These are phyloP conservation scores for Palythoa grandiflora DNA, from an alignment of 92 coral and sea anemone species.

Conservation along the genomic window DNA sequence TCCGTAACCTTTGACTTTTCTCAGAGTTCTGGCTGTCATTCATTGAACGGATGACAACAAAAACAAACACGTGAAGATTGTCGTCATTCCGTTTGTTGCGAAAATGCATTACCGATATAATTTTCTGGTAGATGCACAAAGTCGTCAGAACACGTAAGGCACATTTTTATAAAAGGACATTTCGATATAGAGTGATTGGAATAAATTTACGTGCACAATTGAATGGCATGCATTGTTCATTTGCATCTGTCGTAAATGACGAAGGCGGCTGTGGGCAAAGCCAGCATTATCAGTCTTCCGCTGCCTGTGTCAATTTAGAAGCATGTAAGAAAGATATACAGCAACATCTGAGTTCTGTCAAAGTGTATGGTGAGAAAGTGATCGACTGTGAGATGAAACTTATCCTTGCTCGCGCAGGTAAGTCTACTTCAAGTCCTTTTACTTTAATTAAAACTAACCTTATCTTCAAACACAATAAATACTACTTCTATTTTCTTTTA, in stretches of 20 bases:
- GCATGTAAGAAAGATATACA: conserved; percentile 46
- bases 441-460: not conserved
- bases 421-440: not conserved
- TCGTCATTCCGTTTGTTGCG: not conserved
- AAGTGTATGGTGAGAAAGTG: conserved; percentile 46
- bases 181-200: not conserved
- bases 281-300: not conserved
- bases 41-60: not conserved
- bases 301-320: conserved; percentile 21
- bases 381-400: conserved; percentile 41
- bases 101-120: not conserved
- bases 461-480: not conserved
- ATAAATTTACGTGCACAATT: not conserved
- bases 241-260: conserved; percentile 16
- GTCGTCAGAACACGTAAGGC: not conserved
- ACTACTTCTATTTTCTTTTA: not conserved
- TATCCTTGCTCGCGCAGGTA: conserved; percentile 36
- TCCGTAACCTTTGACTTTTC: not conserved
- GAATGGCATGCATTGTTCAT: conserved; percentile 4
- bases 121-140: not conserved
- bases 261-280: conserved; percentile 7
- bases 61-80: not conserved
- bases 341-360: conserved; percentile 42
- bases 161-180: not conserved
- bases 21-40: not conserved